Evolutionary conservation across 2,113 vertebrate species (phyloP).

Genomic region (Megaleporinus macrocephalus): DNA sequence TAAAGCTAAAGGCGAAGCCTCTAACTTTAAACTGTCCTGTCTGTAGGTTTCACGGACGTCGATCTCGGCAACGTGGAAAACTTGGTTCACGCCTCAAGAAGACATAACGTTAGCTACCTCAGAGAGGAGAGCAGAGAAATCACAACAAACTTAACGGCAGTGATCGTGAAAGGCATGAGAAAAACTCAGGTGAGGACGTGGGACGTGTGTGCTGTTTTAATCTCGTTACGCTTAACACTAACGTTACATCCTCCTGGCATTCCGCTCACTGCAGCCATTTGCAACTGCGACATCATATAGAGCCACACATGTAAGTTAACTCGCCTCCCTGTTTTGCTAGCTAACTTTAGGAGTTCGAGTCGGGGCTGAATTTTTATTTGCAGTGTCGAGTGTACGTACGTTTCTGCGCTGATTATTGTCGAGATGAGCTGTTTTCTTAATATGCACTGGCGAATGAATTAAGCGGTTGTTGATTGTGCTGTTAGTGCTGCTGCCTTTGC

Average conservation of each 20-base stretch:
- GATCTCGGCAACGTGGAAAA: slow-evolving; percentile 49
- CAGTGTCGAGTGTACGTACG: not conserved
- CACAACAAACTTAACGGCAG: not conserved
- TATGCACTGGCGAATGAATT: not conserved
- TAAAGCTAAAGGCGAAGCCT: not conserved
- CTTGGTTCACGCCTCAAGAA: slow-evolving; percentile 32
- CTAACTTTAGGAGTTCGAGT: not conserved
- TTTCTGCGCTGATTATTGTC: not conserved
- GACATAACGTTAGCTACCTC: slow-evolving; percentile 11
- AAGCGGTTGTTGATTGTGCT: not conserved
- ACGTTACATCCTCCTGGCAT: slow-evolving; percentile 1
- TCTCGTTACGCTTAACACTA: slow-evolving; percentile 8
- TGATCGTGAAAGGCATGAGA: not conserved
- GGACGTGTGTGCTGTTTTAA: not conserved
- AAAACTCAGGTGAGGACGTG: slow-evolving; percentile 25
- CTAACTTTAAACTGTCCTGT: slow-evolving; percentile 25
- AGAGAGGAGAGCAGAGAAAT: not conserved
- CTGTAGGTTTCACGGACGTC: slow-evolving; percentile 26
- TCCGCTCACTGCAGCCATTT: slow-evolving; percentile 54
- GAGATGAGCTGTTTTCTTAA: not conserved
- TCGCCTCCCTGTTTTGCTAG: not conserved
- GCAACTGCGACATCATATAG: slow-evolving; percentile 51
- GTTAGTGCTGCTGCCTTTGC: not conserved
- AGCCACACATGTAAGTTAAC: not conserved
- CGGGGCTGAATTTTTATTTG: not conserved